Percentiles rank a stretch among this genome's conserved stretches.
Conservation (phyloP, 2,888 invertebrate genomes). For the Smittia sp. region DNA sequence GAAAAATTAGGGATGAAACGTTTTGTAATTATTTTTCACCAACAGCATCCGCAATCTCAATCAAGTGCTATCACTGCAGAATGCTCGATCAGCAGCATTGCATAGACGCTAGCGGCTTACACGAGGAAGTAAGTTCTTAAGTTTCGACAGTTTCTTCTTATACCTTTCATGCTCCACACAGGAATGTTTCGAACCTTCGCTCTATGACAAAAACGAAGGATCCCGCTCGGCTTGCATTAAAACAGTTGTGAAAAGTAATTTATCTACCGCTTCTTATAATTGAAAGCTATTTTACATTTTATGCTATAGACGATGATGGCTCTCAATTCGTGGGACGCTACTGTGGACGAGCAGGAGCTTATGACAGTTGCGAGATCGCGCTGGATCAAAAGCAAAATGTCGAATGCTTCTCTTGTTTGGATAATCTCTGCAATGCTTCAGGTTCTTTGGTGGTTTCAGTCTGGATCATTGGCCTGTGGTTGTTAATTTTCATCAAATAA, state of each 20-base stretch:
- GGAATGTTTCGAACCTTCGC: background rate
- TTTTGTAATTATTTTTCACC: no score
- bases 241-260: background rate
- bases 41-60: no score
- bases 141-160: no score
- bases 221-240: background rate
- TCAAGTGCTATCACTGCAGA: no score
- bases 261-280: background rate
- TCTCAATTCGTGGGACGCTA: background rate
- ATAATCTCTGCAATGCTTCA: background rate
- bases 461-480: background rate
- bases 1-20: no score
- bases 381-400: background rate
- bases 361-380: background rate
- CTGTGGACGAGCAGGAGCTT: background rate
- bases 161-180: background rate
- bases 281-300: background rate
- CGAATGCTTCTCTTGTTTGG: background rate
- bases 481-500: background rate
- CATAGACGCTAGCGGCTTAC: no score
- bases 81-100: no score
- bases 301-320: background rate
- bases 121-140: no score
- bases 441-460: background rate
- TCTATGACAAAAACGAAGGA: background rate